Evolutionary conservation across 2,113 vertebrate species (phyloP).

Genomic region (Mus musculus): GRCm39 chr15:30837501-30838000

Average conservation of each 20-base stretch:
- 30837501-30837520: neutral
- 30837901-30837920: neutral
- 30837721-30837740: neutral
- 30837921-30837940: neutral
- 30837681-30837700: neutral
- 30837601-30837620: neutral
- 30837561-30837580: neutral
- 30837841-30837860: neutral
- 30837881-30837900: neutral
- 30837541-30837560: neutral
- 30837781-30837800: neutral
- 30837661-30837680: neutral
- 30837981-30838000: neutral
- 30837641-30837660: neutral
- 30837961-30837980: neutral
- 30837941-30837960: neutral
- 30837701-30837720: neutral
- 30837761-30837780: neutral
- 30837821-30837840: neutral
- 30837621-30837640: neutral
- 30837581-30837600: neutral
- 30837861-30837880: neutral
- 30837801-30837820: slow-evolving; percentile 24
- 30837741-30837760: neutral
- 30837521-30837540: neutral